Percentiles rank a stretch among this genome's conserved stretches.
Evolutionary conservation across 1,140 invertebrate genomes (phyloP).

Genomic region (Stegodyphus dumicola): DNA sequence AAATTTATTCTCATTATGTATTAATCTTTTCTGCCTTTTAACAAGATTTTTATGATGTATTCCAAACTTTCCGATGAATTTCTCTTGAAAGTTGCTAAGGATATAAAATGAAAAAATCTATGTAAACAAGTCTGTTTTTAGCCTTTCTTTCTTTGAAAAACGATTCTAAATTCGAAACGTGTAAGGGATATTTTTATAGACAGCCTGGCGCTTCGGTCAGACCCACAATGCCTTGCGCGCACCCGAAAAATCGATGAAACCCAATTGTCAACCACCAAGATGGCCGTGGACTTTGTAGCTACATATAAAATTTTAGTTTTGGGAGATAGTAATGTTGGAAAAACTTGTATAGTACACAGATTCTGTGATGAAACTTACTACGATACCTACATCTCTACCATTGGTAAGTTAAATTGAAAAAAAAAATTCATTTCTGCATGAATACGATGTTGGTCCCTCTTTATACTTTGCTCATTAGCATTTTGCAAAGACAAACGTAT

Average conservation of each 20-base stretch:
- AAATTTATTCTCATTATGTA: no score
- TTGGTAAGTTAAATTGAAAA: constrained; percentile 31
- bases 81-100: no score
- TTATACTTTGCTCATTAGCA: no score
- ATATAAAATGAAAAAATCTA: no score
- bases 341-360: constrained; percentile 90
- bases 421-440: no score
- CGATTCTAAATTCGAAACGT: no score
- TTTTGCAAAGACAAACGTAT: no score
- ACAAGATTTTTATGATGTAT: no score
- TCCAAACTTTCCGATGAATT: no score
- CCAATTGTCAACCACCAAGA: constrained; percentile 41
- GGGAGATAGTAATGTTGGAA: constrained; percentile 91
- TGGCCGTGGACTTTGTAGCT: constrained; percentile 61
- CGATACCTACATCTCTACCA: constrained; percentile 63
- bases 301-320: constrained; percentile 81
- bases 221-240: constrained; percentile 43
- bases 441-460: no score
- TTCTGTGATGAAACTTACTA: constrained; percentile 91
- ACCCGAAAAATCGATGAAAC: constrained; percentile 40
- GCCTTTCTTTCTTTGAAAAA: background rate
- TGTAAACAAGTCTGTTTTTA: background rate
- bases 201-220: constrained; percentile 22
- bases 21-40: no score
- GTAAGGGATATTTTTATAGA: constrained; percentile 14